Percentiles rank a stretch among this genome's conserved stretches.
phyloP scores from a whole-genome alignment of 1,140 invertebrate genomes.

The Drepana arcuata region DNA sequence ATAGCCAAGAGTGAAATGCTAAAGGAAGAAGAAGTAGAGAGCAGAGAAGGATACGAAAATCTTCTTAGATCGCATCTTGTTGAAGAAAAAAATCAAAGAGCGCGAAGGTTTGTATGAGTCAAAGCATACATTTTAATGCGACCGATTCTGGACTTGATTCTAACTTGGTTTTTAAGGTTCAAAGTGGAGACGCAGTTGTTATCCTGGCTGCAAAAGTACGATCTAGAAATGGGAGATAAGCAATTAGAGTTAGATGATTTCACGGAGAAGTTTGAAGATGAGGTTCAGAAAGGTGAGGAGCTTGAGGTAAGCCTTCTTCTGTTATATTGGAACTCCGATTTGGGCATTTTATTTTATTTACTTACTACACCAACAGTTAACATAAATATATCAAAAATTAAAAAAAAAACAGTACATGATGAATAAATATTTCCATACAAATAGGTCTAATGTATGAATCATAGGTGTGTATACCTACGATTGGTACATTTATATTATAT shows the following conservation, averaged over 20 bases:
- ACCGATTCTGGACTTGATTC: too few species aligned
- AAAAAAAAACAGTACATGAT: too few species aligned
- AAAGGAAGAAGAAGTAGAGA: slow-evolving; percentile 53
- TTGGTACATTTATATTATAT: too few species aligned
- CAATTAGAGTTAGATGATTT: slow-evolving; percentile 61
- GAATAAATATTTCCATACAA: too few species aligned
- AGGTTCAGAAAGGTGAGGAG: slow-evolving; percentile 44
- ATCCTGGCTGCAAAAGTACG: slow-evolving; percentile 67
- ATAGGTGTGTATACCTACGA: too few species aligned
- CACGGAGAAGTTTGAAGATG: slow-evolving; percentile 57
- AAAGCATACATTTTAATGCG: too few species aligned
- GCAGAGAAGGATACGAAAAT: slow-evolving; percentile 39
- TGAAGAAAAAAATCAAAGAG: slow-evolving; percentile 61
- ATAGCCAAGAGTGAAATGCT: slow-evolving; percentile 54
- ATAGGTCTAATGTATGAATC: too few species aligned
- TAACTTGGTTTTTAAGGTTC: slow-evolving; percentile 29
- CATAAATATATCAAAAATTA: too few species aligned
- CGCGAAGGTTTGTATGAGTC: too few species aligned
- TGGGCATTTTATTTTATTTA: too few species aligned
- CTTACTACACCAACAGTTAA: too few species aligned
- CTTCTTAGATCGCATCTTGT: slow-evolving; percentile 42
- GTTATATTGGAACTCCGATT: too few species aligned
- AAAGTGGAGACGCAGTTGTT: slow-evolving; percentile 66
- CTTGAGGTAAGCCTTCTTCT: slow-evolving; percentile 58
- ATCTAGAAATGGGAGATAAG: slow-evolving; percentile 64